A percentile compares a stretch with the other conserved stretches of the same genome.
phyloP scores from a whole-genome alignment of 37 sponge, comb jelly and placozoan genomes.

The Tethya wilhelma region DNA sequence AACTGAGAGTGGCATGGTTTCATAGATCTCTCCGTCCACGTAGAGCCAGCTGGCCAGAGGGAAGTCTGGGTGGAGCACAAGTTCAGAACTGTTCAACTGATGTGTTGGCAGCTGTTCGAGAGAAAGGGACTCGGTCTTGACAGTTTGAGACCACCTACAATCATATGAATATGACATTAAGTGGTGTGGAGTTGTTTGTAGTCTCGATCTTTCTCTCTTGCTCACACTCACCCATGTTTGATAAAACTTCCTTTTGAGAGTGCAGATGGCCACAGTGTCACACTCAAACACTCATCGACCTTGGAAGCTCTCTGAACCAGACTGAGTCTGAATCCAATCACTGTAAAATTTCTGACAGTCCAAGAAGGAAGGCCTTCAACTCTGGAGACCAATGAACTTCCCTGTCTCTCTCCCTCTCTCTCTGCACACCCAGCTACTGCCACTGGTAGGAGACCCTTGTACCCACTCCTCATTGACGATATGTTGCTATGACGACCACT shows the following conservation, averaged over 20 bases:
- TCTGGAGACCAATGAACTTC: neutral
- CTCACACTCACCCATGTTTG: constrained; percentile 59
- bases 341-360: neutral
- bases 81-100: neutral
- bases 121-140: too few relatives aligned
- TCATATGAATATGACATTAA: too few relatives aligned
- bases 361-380: neutral
- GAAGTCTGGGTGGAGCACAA: constrained; percentile 2
- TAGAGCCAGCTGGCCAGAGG: constrained; percentile 44
- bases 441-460: neutral
- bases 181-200: too few relatives aligned
- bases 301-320: neutral
- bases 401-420: neutral
- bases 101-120: neutral
- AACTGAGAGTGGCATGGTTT: constrained; percentile 52
- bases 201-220: too few relatives aligned
- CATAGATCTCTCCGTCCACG: constrained; percentile 78
- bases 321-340: constrained; percentile 12
- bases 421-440: neutral
- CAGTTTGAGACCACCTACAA: neutral
- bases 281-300: neutral
- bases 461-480: neutral
- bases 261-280: constrained; percentile 30
- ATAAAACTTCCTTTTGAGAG: constrained; percentile 46
- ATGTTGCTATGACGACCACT: neutral